Percentiles rank a stretch among this genome's conserved stretches.
Conservation (phyloP, 2,797 vertebrate genomes). For the Novumbra hubbsi region DNA sequence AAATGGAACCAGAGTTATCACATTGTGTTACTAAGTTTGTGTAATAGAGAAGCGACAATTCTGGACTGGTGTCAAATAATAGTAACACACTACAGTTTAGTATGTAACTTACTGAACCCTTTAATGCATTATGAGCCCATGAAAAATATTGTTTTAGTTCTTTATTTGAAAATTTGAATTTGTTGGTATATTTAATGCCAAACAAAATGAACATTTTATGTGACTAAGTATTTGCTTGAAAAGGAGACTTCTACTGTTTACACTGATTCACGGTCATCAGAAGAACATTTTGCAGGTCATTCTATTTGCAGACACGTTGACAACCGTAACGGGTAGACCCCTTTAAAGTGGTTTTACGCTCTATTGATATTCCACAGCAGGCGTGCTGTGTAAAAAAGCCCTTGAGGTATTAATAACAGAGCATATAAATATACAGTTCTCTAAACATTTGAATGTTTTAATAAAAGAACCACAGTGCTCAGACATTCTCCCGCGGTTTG, state of each 20-base stretch:
- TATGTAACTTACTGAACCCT: too few relatives aligned
- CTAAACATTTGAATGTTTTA: background rate
- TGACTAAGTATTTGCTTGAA: too few relatives aligned
- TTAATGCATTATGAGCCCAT: too few relatives aligned
- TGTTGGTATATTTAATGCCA: too few relatives aligned
- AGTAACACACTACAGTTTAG: too few relatives aligned
- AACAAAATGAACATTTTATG: background rate
- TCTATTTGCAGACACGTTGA: background rate
- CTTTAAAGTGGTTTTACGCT: background rate
- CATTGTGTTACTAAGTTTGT: too few relatives aligned
- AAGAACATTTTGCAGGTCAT: background rate
- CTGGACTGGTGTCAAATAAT: too few relatives aligned
- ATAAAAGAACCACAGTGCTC: background rate
- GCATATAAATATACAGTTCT: background rate
- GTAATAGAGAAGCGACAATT: too few relatives aligned
- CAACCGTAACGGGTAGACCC: too few relatives aligned
- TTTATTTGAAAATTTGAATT: background rate
- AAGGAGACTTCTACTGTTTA: too few relatives aligned
- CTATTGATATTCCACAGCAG: background rate
- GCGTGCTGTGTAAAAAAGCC: background rate
- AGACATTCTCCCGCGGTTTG: too few relatives aligned
- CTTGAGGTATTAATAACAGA: conserved; percentile 12
- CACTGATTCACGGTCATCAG: background rate
- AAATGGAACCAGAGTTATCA: too few relatives aligned
- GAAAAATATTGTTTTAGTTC: background rate